These are phyloP conservation scores for Dryobotodes eremita DNA, from an alignment of 2,888 invertebrate genomes.

Conservation along the genomic window DNA sequence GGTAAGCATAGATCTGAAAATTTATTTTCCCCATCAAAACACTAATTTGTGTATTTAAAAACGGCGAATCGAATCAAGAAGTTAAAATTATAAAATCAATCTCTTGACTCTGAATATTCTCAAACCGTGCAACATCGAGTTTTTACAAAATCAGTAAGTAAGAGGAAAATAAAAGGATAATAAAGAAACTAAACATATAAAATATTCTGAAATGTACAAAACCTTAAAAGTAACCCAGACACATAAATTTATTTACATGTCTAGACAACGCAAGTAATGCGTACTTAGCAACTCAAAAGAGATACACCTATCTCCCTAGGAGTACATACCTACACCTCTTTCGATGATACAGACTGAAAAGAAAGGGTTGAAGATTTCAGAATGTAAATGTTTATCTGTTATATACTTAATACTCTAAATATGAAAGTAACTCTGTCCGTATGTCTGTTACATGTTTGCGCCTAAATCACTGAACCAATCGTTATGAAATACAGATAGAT, in stretches of 20 bases:
- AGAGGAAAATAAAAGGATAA: background rate
- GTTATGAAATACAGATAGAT: background rate
- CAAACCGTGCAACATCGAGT: background rate
- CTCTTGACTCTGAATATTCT: background rate
- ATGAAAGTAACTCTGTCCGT: background rate
- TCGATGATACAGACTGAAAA: background rate
- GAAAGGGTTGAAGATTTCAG: conserved; percentile 17
- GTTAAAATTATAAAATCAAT: conserved; percentile 8
- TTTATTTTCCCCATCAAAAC: conserved; percentile 17
- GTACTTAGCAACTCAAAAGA: conserved; percentile 58
- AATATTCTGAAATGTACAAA: conserved; percentile 40
- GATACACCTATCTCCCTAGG: conserved; percentile 27
- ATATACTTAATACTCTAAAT: background rate
- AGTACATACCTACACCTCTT: conserved; percentile 5
- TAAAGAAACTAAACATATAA: conserved; percentile 36
- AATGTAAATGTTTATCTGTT: background rate
- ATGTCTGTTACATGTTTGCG: background rate
- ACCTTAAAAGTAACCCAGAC: conserved; percentile 63
- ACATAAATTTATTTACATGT: conserved; percentile 68
- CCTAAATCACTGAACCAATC: background rate
- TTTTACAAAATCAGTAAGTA: background rate
- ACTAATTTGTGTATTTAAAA: background rate
- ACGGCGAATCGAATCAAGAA: conserved; percentile 16
- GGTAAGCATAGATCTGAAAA: background rate
- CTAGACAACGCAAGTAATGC: conserved; percentile 64